Evolutionary conservation across 1,140 invertebrate genomes (phyloP).

Genomic region (Hylaeus anthracinus): DNA sequence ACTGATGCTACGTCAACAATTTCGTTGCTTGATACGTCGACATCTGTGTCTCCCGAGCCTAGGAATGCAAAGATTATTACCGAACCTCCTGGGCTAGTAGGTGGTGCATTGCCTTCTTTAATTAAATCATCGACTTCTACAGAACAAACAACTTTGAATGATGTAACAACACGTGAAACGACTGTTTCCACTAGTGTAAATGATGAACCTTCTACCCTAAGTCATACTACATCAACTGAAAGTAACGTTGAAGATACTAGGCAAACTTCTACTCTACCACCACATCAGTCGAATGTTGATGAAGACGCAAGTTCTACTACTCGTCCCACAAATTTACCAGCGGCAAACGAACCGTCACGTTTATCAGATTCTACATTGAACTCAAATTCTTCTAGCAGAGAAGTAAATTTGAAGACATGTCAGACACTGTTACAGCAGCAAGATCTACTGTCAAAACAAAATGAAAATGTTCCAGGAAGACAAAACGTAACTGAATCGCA

Average conservation of each 20-base stretch:
- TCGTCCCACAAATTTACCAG: background rate
- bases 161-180: background rate
- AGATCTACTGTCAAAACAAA: background rate
- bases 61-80: background rate
- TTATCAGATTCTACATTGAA: background rate
- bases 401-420: background rate
- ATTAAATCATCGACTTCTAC: background rate
- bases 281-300: too few species aligned
- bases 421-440: background rate
- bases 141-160: background rate
- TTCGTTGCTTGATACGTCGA: background rate
- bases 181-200: background rate
- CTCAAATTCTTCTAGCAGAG: background rate
- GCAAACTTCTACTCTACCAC: background rate
- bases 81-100: background rate
- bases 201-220: too few species aligned
- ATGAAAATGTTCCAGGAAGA: background rate
- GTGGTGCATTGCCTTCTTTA: background rate
- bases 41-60: background rate
- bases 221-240: background rate
- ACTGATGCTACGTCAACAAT: background rate
- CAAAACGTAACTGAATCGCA: background rate
- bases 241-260: background rate
- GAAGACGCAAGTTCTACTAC: background rate
- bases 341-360: background rate